Percentiles rank a stretch among this genome's conserved stretches.
Evolutionary conservation across 2,797 vertebrate species (phyloP).

Genomic region (Scarus forsteni): DNA sequence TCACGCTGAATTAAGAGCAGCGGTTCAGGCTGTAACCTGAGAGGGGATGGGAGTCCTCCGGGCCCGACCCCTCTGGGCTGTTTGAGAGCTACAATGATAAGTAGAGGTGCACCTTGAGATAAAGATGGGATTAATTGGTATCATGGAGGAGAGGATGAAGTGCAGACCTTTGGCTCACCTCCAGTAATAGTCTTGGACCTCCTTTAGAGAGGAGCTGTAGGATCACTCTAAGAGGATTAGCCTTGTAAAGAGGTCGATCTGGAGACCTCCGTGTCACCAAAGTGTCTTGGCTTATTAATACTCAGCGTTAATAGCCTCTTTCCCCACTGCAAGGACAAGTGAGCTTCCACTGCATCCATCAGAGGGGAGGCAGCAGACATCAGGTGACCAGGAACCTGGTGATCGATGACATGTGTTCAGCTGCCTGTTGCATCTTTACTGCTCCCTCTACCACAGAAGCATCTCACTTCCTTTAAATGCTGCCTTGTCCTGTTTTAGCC

Average conservation of each 20-base stretch:
- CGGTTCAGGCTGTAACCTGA: background rate
- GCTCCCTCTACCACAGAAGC: background rate
- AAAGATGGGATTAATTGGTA: conserved; percentile 58
- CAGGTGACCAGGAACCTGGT: too few species aligned
- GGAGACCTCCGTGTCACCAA: conserved; percentile 36
- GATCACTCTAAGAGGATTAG: conserved; percentile 64
- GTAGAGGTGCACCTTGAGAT: conserved; percentile 15
- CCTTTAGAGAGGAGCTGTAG: conserved; percentile 62
- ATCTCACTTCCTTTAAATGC: too few species aligned
- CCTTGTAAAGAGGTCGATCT: conserved; percentile 38
- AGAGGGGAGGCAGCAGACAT: conserved; percentile 11
- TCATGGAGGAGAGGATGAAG: conserved; percentile 78
- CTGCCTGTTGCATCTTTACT: background rate
- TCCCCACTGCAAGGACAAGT: conserved; percentile 26
- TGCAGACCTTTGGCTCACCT: conserved; percentile 86
- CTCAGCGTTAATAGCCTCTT: conserved; percentile 36
- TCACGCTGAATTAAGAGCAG: conserved; percentile 5
- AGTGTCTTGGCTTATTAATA: conserved; percentile 42
- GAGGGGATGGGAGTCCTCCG: background rate
- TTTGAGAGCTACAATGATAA: conserved; percentile 17
- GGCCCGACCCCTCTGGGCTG: background rate
- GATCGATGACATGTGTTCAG: conserved; percentile 3
- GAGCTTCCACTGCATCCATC: conserved; percentile 22
- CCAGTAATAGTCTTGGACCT: conserved; percentile 84
- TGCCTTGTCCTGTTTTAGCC: too few species aligned